Evolutionary conservation across 1,140 invertebrate genomes (phyloP).

Genomic region (Oryzaephilus surinamensis): DNA sequence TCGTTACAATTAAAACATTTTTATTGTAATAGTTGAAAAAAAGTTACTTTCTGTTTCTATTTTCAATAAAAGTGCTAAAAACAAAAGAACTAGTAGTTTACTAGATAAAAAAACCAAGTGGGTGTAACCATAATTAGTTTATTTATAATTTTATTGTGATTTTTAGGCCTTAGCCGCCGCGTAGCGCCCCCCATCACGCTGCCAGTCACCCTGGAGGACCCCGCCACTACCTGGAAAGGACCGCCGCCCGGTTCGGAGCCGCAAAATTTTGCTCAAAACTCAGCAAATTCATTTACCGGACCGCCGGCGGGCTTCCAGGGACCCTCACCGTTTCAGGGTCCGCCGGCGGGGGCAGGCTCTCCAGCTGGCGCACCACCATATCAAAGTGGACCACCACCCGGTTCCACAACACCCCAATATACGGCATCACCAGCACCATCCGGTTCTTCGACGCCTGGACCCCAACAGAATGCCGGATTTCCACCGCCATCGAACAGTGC

Average conservation of each 20-base stretch:
- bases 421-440: conserved; percentile 63
- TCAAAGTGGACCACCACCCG: conserved; percentile 56
- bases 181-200: conserved; percentile 51
- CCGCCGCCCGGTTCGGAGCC: conserved; percentile 52
- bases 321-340: conserved; percentile 48
- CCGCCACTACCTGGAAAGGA: conserved; percentile 56
- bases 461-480: conserved; percentile 46
- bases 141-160: conserved; percentile 6
- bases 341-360: conserved; percentile 52
- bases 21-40: no score
- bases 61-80: no score
- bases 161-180: conserved; percentile 53
- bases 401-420: conserved; percentile 62
- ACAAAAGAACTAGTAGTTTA: no score
- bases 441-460: conserved; percentile 60
- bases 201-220: conserved; percentile 57
- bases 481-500: conserved; percentile 51
- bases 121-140: conserved; percentile 10
- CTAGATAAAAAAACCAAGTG: no score
- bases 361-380: conserved; percentile 50
- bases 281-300: conserved; percentile 45
- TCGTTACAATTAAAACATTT: no score
- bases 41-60: no score
- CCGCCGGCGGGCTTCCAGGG: conserved; percentile 49
- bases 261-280: conserved; percentile 46